These are phyloP conservation scores for Hippasteria phrygiana DNA, from an alignment of 53 echinoderm and acorn worm species.

Conservation along the genomic window DNA sequence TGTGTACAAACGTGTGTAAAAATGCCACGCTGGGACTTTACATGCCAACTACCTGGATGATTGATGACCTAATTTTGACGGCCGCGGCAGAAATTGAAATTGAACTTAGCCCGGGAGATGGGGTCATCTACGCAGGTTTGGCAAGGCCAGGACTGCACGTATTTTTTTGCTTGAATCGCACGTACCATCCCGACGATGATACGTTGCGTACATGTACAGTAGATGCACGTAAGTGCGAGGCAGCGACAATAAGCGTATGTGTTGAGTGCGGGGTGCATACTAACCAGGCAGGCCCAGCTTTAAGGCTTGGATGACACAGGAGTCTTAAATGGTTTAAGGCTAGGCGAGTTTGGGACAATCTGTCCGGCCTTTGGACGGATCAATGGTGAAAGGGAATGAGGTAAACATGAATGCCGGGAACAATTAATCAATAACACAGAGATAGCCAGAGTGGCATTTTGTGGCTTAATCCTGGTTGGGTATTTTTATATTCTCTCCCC, in stretches of 20 bases:
- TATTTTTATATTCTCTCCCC: background rate
- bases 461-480: background rate
- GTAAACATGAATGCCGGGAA: background rate
- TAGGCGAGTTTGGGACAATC: background rate
- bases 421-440: background rate
- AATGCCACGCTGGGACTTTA: conserved; percentile 18
- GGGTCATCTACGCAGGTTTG: background rate
- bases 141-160: no score
- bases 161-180: no score
- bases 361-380: background rate
- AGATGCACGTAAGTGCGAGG: background rate
- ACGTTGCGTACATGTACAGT: background rate
- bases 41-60: conserved; percentile 33
- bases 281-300: background rate
- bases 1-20: conserved; percentile 26
- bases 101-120: conserved; percentile 25
- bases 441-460: background rate
- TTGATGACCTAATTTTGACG: conserved; percentile 41
- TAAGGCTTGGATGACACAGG: background rate
- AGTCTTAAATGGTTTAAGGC: conserved; percentile 12
- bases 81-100: conserved; percentile 25
- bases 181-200: no score
- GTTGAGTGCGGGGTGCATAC: conserved; percentile 8
- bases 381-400: background rate
- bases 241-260: background rate